Percentiles rank a stretch among this genome's conserved stretches.
phyloP scores from a whole-genome alignment of 2,888 invertebrate species.

The Maniola hyperantus region DNA sequence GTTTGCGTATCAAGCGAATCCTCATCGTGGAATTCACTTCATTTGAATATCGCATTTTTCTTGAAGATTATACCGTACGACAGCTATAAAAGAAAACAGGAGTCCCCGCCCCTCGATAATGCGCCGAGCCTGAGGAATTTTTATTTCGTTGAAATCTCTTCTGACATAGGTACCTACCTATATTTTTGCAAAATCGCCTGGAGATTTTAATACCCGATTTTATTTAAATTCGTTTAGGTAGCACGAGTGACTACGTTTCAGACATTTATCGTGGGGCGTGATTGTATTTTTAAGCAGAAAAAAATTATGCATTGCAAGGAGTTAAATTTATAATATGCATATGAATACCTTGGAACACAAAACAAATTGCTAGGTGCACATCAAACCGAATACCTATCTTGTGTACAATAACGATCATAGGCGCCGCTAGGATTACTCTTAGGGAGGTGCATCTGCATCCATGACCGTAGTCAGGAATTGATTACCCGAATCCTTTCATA shows the following conservation, averaged over 20 bases:
- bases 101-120: conserved; percentile 77
- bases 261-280: conserved; percentile 78
- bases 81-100: conserved; percentile 83
- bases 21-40: conserved; percentile 77
- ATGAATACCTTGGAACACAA: too few relatives aligned
- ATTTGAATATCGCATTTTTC: conserved; percentile 83
- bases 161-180: conserved; percentile 74
- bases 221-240: conserved; percentile 81
- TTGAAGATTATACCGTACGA: conserved; percentile 82
- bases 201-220: conserved; percentile 81
- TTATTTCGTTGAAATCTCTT: conserved; percentile 81
- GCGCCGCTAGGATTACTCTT: too few relatives aligned
- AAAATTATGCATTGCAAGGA: conserved; percentile 42
- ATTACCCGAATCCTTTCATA: too few relatives aligned
- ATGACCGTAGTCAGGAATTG: too few relatives aligned
- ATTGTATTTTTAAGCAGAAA: conserved; percentile 68
- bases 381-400: too few relatives aligned
- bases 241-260: conserved; percentile 72
- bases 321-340: too few relatives aligned
- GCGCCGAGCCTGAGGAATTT: conserved; percentile 80
- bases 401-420: too few relatives aligned
- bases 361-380: too few relatives aligned
- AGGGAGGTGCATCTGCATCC: too few relatives aligned
- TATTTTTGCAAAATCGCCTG: conserved; percentile 78
- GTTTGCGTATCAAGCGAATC: conserved; percentile 70